Base-by-base conservation (phyloP, 2,888 invertebrate species). In the Pristionchus fissidentatus region DNA sequence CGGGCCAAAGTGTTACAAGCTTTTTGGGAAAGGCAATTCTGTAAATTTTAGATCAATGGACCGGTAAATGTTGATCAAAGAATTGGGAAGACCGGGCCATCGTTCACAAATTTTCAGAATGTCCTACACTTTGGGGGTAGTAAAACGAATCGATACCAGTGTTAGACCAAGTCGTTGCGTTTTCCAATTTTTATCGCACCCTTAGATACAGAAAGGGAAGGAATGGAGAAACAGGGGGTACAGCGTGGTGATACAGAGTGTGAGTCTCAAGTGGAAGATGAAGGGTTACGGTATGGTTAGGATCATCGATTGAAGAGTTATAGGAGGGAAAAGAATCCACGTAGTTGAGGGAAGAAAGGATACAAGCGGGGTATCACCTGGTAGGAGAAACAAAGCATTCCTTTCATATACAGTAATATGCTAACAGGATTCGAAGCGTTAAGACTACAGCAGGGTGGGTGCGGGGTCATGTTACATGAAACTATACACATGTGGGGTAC, bases 101-200 rank as follows among this genome's bases (percentile, higher is more conserved):
- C n/a, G n/a, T n/a, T n/a, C n/a, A n/a, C n/a, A n/a, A n/a, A n/a
- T n/a, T n/a, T n/a, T n/a, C n/a, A n/a, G n/a, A n/a, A n/a, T n/a
- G n/a, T n/a, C n/a, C n/a, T n/a, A n/a, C n/a, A n/a, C n/a, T n/a
- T n/a, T n/a, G n/a, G n/a, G n/a, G n/a, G n/a, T n/a, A n/a, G n/a
- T n/a, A n/a, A n/a, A n/a, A n/a, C n/a, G n/a, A n/a, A n/a, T n/a
- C n/a, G n/a, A n/a, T n/a, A n/a, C n/a, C n/a, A n/a, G 4, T n/a
- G 52, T 32, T 62, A 41, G 41, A 8, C 66, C 32, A 66, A 66
- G 66, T n/a, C n/a, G 22, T 8, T 43, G 75, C 35, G 26, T 75
- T 78, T 78, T 55, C 55, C n/a, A 55, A 22, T n/a, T 78, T 78
- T 78, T 78, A 78, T 78, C 78, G 78, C 78, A 78, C 78, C 78